These are phyloP conservation scores for Nannospalax galili DNA, from an alignment of 2,113 vertebrate genomes.

Conservation along the genomic window DNA sequence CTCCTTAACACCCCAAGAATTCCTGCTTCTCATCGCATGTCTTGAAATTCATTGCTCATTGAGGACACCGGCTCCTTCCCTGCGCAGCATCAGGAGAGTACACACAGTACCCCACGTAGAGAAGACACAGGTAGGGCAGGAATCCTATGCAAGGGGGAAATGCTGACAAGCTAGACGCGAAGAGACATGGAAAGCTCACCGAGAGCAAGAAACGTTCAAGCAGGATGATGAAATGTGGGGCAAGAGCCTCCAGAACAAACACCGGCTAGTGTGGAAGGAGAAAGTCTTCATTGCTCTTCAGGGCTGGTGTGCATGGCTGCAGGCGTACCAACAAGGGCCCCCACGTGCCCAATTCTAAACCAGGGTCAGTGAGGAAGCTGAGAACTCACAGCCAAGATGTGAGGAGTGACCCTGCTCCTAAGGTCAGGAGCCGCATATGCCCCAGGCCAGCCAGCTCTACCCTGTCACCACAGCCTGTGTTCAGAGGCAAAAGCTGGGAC, in stretches of 20 bases:
- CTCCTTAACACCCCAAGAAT: background rate
- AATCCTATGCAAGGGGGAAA: no score
- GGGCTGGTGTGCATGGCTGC: fast-evolving
- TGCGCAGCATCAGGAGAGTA: fast-evolving
- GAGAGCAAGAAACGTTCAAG: fast-evolving
- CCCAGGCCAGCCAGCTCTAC: background rate
- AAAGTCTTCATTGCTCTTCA: fast-evolving
- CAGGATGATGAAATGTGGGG: fast-evolving
- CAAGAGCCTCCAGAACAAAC: fast-evolving
- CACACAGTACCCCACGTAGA: fast-evolving
- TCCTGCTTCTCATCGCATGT: fast-evolving
- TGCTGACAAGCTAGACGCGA: no score
- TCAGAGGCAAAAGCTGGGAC: background rate
- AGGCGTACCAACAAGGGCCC: fast-evolving
- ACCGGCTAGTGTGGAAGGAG: fast-evolving
- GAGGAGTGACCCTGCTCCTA: no score
- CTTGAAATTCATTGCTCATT: fast-evolving
- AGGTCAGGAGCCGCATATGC: fast-evolving
- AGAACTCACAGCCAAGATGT: background rate
- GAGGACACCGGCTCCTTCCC: no score
- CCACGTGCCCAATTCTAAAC: fast-evolving
- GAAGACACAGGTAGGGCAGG: fast-evolving
- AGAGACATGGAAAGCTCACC: no score
- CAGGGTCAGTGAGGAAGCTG: no score
- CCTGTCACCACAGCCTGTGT: fast-evolving